Evolutionary conservation across 1,140 invertebrate genomes (phyloP).

Genomic region (Heliconius himera): DNA sequence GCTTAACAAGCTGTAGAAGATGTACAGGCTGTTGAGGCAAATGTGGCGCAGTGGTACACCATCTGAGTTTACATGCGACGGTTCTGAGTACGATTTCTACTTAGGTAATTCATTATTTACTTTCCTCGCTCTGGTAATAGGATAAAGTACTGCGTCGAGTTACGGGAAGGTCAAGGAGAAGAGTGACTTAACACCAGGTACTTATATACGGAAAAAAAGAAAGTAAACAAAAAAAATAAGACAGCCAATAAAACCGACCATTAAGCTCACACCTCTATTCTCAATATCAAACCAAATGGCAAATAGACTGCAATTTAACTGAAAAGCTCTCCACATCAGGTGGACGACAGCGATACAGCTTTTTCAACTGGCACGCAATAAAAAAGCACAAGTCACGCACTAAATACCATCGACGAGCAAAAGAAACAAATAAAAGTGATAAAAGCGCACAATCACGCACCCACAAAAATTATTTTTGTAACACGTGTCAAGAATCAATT

Average conservation of each 20-base stretch:
- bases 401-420: slow-evolving; percentile 74
- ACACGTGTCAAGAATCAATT: slow-evolving; percentile 80
- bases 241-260: background rate
- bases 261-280: background rate
- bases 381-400: slow-evolving; percentile 76
- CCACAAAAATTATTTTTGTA: slow-evolving; percentile 77
- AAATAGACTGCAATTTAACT: background rate
- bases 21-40: background rate
- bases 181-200: too few species aligned
- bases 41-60: too few species aligned
- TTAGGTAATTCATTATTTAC: too few species aligned
- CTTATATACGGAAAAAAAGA: too few species aligned
- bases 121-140: too few species aligned
- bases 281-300: background rate
- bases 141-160: too few species aligned
- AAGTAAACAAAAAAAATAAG: background rate
- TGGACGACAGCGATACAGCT: slow-evolving; percentile 54
- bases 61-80: too few species aligned
- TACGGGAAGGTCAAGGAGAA: too few species aligned
- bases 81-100: too few species aligned
- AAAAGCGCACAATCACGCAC: slow-evolving; percentile 75
- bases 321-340: slow-evolving; percentile 49
- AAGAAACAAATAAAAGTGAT: slow-evolving; percentile 76
- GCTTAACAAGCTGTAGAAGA: background rate
- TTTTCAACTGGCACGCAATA: slow-evolving; percentile 80